Conservation (phyloP, 2,797 vertebrate species). For the Lutra lutra region DNA sequence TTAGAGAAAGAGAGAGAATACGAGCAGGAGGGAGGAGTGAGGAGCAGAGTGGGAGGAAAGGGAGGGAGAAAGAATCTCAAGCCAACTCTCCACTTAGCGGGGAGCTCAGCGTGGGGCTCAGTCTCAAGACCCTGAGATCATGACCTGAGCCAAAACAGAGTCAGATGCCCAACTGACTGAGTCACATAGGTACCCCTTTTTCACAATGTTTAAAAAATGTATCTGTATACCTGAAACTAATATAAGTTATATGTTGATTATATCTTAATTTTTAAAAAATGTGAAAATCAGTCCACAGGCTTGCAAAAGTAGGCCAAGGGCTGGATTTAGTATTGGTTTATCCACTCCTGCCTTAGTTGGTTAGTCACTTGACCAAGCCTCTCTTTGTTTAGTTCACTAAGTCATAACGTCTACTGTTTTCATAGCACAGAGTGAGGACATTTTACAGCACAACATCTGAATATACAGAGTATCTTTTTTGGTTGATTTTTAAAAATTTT, state of each 20-base stretch:
- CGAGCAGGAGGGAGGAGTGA: background rate
- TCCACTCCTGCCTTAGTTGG: background rate
- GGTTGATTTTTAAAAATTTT: background rate
- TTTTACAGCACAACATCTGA: background rate
- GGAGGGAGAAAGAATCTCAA: background rate
- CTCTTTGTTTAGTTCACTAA: constrained; percentile 24
- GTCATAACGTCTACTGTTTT: background rate
- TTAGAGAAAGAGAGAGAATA: background rate
- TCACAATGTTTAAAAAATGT: background rate
- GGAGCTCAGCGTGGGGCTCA: background rate
- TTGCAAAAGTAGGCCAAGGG: background rate
- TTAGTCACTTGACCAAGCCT: background rate
- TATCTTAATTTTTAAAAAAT: background rate
- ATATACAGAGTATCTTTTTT: constrained; percentile 31
- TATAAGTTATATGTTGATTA: background rate
- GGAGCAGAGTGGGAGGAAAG: background rate
- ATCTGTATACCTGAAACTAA: constrained; percentile 11
- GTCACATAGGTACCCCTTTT: background rate
- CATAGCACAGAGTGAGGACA: background rate
- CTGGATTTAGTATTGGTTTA: background rate
- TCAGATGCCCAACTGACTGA: background rate
- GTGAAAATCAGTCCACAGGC: constrained; percentile 3
- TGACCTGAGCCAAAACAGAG: background rate
- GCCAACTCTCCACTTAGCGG: background rate
- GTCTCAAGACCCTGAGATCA: background rate